Base-by-base conservation (phyloP, 2,113 vertebrate species). In the Pandion haliaetus region DNA sequence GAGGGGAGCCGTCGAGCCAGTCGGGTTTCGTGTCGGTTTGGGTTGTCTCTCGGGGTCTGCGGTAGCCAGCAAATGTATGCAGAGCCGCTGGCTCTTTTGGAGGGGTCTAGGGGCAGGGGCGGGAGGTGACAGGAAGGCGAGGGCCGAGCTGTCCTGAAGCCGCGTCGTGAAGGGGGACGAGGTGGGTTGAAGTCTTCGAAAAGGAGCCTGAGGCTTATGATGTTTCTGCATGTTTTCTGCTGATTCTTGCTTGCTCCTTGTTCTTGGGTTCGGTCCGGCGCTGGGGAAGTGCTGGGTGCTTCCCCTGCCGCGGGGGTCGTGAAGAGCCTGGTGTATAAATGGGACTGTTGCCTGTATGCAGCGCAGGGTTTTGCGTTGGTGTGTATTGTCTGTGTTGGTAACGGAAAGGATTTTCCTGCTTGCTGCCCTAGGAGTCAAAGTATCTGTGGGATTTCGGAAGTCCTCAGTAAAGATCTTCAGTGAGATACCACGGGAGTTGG, bases 301-400 rank as follows among this genome's bases (percentile, higher is more conserved):
- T 10, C 38, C 34, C 14, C 18, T 15, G 29, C 10, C 13, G 2
- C 34, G 4, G 40, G 10, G 20, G 16, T 66, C 50, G 0, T 1
- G 24, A 38, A 8, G 44, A 84, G 31, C 55, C 13, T 15, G 31
- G 36, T 3, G 4, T 36, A 2, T 20, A 6, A 40, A 3, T 5
- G 24, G 25, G 12, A 6, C 42, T 15, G 20, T 26, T 20, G 17
- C 63, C 26, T 0, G 0, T 7, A 9, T 3, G 63, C 5, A 0
- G 20, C 3, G 3, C 25, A 2, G 44, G 45, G 44, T 1, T 55
- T 76, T 31, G 74, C 5, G 2, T 6, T 28, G 61, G 19, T n/a
- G 14, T 19, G 29, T 42, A 0, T 10, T 40, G 61, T 14, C 31
- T 19, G 10, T 54, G 49, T 10, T 47, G 36, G 2, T 65, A 18